Conservation (phyloP, 2,797 vertebrate species). For the Graptemys geographica region DNA sequence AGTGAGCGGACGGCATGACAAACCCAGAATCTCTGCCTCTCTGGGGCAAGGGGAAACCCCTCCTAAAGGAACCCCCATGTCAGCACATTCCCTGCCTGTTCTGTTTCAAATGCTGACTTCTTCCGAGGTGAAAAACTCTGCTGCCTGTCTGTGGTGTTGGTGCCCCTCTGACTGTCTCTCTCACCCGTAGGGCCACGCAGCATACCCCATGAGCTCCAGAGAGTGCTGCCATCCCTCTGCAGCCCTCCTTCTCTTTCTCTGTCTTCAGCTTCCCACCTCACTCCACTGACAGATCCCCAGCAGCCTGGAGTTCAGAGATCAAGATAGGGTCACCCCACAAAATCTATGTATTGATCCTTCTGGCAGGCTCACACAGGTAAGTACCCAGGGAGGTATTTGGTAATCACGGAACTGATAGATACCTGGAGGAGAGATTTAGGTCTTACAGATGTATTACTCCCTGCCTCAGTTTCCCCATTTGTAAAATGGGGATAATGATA, state of each 20-base stretch:
- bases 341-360: background rate
- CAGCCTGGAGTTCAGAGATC: background rate
- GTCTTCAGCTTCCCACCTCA: background rate
- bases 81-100: conserved; percentile 27
- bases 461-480: rapidly evolving
- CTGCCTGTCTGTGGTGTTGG: background rate
- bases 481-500: background rate
- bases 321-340: background rate
- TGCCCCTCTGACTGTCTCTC: background rate
- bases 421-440: background rate
- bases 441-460: background rate
- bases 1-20: background rate
- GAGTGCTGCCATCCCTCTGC: rapidly evolving
- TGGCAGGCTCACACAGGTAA: conserved; percentile 53
- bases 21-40: background rate
- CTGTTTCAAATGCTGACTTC: background rate
- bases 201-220: background rate
- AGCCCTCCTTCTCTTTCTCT: rapidly evolving
- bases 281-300: rapidly evolving
- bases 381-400: background rate
- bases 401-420: rapidly evolving
- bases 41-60: background rate
- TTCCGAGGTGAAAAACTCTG: background rate
- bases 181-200: background rate
- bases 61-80: background rate